These are phyloP conservation scores for Strix uralensis DNA, from an alignment of 2,113 vertebrate genomes.

Conservation along the genomic window DNA sequence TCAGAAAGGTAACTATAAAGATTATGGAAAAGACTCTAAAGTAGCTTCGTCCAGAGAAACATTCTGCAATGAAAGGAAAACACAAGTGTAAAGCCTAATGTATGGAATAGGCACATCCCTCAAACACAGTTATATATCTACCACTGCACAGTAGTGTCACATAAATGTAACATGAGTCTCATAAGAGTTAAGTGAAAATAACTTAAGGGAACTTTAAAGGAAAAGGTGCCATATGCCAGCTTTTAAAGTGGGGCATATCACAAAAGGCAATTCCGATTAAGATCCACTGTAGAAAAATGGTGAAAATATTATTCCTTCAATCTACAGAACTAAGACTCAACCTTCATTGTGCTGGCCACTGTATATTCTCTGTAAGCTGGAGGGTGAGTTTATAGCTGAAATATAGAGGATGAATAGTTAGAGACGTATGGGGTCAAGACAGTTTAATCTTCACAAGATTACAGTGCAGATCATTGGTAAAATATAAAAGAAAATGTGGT, in stretches of 20 bases:
- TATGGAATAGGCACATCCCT: background rate
- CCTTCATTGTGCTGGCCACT: background rate
- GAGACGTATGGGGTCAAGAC: background rate
- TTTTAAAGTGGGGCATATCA: background rate
- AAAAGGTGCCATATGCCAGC: background rate
- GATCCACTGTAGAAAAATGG: background rate
- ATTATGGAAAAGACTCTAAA: conserved; percentile 91
- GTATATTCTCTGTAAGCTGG: background rate
- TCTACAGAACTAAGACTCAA: background rate
- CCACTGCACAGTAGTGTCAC: background rate
- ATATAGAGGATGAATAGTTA: background rate
- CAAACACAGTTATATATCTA: background rate
- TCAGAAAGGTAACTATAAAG: conserved; percentile 89
- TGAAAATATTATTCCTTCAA: background rate
- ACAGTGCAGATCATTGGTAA: background rate
- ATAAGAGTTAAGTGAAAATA: background rate
- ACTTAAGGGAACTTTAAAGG: background rate
- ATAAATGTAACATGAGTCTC: background rate
- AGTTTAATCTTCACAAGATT: background rate
- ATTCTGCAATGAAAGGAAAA: conserved; percentile 80
- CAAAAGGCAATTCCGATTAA: background rate
- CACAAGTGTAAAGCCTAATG: background rate
- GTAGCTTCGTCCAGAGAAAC: conserved; percentile 80
- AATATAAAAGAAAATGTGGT: background rate
- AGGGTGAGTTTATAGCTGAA: background rate